phyloP scores from a whole-genome alignment of 2,888 invertebrate genomes.

The Cerastis leucographa region DNA sequence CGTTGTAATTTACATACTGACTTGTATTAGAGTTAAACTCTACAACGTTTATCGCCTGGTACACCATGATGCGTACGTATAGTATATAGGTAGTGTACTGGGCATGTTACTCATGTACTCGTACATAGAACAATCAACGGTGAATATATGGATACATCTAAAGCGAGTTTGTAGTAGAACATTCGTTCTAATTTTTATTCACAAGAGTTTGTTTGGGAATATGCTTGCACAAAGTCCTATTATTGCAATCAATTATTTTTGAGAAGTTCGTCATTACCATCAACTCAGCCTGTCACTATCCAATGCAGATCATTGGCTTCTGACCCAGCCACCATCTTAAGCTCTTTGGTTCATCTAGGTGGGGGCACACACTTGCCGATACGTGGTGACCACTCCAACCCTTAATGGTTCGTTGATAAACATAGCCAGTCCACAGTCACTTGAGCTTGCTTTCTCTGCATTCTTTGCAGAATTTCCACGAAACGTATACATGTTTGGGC shows the following conservation, averaged over 20 bases:
- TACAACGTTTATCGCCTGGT: background rate
- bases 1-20: slow-evolving; percentile 22
- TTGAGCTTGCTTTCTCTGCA: background rate
- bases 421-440: too few relatives aligned
- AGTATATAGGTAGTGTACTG: background rate
- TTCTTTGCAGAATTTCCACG: background rate
- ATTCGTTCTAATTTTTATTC: background rate
- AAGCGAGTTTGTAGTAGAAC: background rate
- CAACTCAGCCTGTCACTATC: background rate
- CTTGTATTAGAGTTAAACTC: background rate
- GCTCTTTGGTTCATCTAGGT: background rate
- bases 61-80: background rate
- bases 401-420: background rate
- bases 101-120: too few relatives aligned
- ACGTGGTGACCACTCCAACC: background rate
- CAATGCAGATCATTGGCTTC: too few relatives aligned
- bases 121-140: background rate
- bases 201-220: background rate
- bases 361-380: background rate
- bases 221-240: background rate
- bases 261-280: background rate
- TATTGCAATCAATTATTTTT: background rate
- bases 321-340: background rate
- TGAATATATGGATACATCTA: background rate
- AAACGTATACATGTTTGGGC: background rate